Evolutionary conservation across 2,113 vertebrate genomes (phyloP).

Genomic region (Halichoeres trimaculatus): DNA sequence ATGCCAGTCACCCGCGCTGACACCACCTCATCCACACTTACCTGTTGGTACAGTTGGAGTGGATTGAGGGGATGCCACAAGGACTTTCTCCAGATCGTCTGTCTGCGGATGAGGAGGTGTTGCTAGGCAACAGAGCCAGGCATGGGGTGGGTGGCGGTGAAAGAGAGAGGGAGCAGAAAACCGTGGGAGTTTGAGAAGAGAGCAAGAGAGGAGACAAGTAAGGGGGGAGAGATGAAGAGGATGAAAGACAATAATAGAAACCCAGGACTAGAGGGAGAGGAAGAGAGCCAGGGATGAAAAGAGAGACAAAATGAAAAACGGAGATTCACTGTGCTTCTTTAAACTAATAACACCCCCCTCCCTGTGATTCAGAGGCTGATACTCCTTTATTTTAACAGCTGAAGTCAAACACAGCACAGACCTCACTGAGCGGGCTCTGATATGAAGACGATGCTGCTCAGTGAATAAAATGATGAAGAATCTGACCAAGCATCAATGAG

Average conservation of each 20-base stretch:
- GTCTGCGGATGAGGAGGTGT: slow-evolving; percentile 61
- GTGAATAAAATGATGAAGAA: background rate
- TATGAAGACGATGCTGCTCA: background rate
- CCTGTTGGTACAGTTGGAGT: background rate
- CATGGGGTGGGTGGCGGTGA: slow-evolving; percentile 56
- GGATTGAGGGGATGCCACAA: slow-evolving; percentile 24
- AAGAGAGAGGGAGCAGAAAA: slow-evolving; percentile 57
- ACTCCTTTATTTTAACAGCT: background rate
- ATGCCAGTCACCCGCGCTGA: background rate
- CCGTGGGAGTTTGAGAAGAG: slow-evolving; percentile 53
- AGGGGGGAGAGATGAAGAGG: slow-evolving; percentile 1
- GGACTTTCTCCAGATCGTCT: slow-evolving; percentile 35
- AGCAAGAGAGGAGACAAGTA: slow-evolving; percentile 19
- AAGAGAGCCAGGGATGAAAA: slow-evolving; percentile 16
- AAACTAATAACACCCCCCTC: slow-evolving; percentile 1
- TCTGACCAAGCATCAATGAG: background rate
- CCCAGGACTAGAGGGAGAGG: slow-evolving; percentile 11
- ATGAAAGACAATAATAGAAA: slow-evolving; percentile 50
- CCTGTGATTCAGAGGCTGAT: background rate
- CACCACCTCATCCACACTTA: background rate
- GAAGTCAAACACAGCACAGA: background rate
- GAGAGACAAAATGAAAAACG: slow-evolving; percentile 4
- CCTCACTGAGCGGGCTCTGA: background rate
- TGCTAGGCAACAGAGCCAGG: slow-evolving; percentile 67
- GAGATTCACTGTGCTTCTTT: slow-evolving; percentile 1